A percentile compares a stretch with the other conserved stretches of the same genome.
phyloP scores from a whole-genome alignment of 2,888 invertebrate species.

The Lydus trimaculatus region DNA sequence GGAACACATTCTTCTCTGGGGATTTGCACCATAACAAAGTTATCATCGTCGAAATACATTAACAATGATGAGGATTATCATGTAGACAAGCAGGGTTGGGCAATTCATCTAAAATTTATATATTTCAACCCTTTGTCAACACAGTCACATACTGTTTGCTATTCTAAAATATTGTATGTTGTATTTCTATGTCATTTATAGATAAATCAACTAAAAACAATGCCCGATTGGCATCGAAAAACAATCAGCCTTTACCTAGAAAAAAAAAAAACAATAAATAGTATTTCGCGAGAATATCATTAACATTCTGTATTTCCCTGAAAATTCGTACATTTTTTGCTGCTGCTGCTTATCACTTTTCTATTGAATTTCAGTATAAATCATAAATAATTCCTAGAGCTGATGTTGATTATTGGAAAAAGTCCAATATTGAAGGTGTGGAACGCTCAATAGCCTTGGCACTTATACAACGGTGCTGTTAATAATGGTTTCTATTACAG shows the following conservation, averaged over 20 bases:
- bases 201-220: background rate
- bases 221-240: background rate
- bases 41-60: too few species aligned
- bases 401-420: background rate
- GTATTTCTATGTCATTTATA: background rate
- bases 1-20: too few species aligned
- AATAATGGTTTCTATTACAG: background rate
- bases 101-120: background rate
- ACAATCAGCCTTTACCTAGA: background rate
- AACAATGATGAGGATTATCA: too few species aligned
- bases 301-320: background rate
- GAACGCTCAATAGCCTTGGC: background rate
- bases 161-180: background rate
- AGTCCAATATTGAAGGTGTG: conserved; percentile 1
- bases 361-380: background rate
- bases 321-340: background rate
- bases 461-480: background rate
- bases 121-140: background rate
- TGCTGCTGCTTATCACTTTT: background rate
- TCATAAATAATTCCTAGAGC: background rate
- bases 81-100: background rate
- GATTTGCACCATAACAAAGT: too few species aligned
- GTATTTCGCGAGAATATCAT: background rate
- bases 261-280: background rate
- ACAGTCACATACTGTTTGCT: background rate